A percentile compares a stretch with the other conserved stretches of the same genome.
These are phyloP conservation scores for Stenolophus ochropezus DNA, from an alignment of 2,888 invertebrate species.

Conservation along the genomic window DNA sequence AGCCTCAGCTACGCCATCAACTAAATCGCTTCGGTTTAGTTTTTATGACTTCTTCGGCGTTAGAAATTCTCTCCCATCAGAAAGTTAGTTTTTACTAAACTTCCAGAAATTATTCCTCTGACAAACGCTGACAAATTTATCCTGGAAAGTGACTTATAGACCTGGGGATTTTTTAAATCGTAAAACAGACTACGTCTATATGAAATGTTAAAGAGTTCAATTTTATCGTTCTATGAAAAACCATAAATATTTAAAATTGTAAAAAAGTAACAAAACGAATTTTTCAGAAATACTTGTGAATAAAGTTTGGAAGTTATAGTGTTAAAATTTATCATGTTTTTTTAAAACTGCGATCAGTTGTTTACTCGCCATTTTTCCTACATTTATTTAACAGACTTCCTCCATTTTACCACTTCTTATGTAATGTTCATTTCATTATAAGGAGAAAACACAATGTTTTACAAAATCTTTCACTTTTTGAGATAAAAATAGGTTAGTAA, in stretches of 20 bases:
- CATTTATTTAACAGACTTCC: too few relatives aligned
- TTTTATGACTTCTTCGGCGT: conserved; percentile 6
- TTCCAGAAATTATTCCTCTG: not conserved
- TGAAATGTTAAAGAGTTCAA: not conserved
- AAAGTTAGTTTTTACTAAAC: not conserved
- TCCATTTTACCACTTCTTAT: too few relatives aligned
- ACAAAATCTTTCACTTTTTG: too few relatives aligned
- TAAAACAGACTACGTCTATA: not conserved
- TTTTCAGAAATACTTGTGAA: too few relatives aligned
- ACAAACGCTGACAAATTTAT: conserved; percentile 15
- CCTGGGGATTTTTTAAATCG: not conserved
- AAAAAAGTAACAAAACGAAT: too few relatives aligned
- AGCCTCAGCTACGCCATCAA: not conserved
- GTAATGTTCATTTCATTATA: too few relatives aligned
- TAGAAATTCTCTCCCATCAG: not conserved
- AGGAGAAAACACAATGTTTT: too few relatives aligned
- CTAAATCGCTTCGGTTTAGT: conserved; percentile 11
- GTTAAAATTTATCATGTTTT: too few relatives aligned
- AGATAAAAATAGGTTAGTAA: too few relatives aligned
- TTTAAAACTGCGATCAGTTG: too few relatives aligned
- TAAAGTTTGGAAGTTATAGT: too few relatives aligned
- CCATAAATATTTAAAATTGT: not conserved
- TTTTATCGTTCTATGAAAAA: not conserved
- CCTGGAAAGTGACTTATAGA: not conserved
- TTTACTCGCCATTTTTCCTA: too few relatives aligned